Evolutionary conservation across 2,113 vertebrate genomes (phyloP).

Genomic region (Merops nubicus): DNA sequence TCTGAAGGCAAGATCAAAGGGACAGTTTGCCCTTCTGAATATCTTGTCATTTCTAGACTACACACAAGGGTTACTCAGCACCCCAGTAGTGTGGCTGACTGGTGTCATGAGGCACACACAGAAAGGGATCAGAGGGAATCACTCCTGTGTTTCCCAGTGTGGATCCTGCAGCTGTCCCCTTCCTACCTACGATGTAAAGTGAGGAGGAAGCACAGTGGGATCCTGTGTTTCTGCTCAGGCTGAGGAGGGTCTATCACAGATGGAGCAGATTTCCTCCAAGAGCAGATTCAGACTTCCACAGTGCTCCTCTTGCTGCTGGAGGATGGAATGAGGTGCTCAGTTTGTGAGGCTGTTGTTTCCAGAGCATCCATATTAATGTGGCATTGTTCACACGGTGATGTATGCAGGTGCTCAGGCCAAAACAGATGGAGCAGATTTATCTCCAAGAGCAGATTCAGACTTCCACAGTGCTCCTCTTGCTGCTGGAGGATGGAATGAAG

Average conservation of each 20-base stretch:
- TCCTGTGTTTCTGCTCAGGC: not conserved
- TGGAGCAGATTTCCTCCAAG: not conserved
- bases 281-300: not conserved
- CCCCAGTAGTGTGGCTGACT: not conserved
- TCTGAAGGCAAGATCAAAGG: not conserved
- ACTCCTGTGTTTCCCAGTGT: not conserved
- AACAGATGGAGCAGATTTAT: not conserved
- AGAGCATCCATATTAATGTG: constrained; percentile 35
- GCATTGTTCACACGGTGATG: not conserved
- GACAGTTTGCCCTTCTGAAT: not conserved
- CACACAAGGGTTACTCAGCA: not conserved
- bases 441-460: not conserved
- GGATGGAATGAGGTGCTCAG: not conserved
- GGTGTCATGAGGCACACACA: not conserved
- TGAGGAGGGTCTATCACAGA: not conserved
- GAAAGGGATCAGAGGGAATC: not conserved
- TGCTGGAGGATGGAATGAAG: not conserved
- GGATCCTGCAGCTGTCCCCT: not conserved
- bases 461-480: not conserved
- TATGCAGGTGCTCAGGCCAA: too few species aligned
- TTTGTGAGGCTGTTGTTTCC: not conserved
- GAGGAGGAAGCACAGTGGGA: not conserved
- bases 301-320: not conserved
- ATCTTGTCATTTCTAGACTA: accelerated
- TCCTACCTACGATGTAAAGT: accelerated